phyloP scores from a whole-genome alignment of 2,797 vertebrate genomes.

The Prunella strophiata region DNA sequence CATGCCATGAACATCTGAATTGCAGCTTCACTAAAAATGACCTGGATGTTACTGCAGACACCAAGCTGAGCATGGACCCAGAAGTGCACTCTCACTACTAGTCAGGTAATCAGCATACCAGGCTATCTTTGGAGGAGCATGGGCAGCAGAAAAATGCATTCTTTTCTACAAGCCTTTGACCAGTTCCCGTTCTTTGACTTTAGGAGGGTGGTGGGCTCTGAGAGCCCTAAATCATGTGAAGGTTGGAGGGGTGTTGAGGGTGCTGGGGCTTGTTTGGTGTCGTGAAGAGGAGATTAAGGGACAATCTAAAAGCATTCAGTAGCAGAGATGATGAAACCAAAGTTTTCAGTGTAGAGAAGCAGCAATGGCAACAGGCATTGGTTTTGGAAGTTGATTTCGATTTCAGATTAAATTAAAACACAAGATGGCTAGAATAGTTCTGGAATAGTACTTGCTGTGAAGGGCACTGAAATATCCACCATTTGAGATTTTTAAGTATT shows the following conservation, averaged over 20 bases:
- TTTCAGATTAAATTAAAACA: background rate
- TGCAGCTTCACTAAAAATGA: background rate
- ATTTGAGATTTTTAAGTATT: background rate
- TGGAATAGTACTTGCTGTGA: background rate
- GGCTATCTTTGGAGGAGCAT: background rate
- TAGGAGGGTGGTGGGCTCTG: background rate
- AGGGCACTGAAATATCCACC: background rate
- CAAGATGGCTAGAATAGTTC: rapidly evolving
- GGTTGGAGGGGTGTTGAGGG: background rate
- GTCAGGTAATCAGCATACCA: background rate
- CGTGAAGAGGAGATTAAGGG: background rate
- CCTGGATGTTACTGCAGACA: background rate
- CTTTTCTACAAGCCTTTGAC: background rate
- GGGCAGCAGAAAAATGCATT: background rate
- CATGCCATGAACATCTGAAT: background rate
- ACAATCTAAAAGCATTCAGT: background rate
- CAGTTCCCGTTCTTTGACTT: background rate
- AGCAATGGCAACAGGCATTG: background rate
- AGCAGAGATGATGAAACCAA: background rate
- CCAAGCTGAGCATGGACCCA: background rate
- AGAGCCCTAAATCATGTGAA: background rate
- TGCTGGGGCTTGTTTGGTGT: background rate
- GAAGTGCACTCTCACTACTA: background rate
- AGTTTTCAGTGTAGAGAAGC: background rate
- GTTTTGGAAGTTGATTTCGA: background rate